Conservation (phyloP, 2,888 invertebrate species). For the Strigamia crassipes region DNA sequence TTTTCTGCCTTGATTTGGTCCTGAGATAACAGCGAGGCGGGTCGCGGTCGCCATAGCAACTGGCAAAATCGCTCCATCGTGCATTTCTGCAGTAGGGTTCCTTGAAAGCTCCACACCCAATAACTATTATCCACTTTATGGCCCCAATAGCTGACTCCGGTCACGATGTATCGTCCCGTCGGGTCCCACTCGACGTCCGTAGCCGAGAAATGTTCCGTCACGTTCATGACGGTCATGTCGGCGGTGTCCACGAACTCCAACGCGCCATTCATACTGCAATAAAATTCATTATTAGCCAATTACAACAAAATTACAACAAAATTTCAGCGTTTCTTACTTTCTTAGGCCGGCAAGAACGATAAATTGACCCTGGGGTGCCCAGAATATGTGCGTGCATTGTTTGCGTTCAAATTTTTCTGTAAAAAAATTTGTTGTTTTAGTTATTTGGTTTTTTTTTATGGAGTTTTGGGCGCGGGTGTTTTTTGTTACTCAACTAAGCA, state of each 20-base stretch:
- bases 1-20: constrained; percentile 73
- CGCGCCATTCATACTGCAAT: constrained; percentile 75
- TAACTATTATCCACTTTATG: constrained; percentile 90
- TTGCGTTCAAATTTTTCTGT: constrained; percentile 72
- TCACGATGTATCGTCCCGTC: constrained; percentile 94
- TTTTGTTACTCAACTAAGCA: constrained; percentile 79
- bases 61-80: constrained; percentile 92
- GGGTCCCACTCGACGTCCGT: constrained; percentile 99
- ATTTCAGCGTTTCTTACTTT: constrained; percentile 55
- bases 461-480: too few relatives aligned
- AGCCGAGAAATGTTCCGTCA: constrained; percentile 87
- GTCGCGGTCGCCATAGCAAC: constrained; percentile 94
- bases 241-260: constrained; percentile 94
- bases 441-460: too few relatives aligned
- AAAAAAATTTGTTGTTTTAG: constrained; percentile 52
- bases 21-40: constrained; percentile 78
- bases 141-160: constrained; percentile 93
- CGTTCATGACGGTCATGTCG: constrained; percentile 93
- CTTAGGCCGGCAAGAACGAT: constrained; percentile 89
- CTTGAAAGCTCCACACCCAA: constrained; percentile 98
- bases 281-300: too few relatives aligned
- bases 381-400: constrained; percentile 84
- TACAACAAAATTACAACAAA: too few relatives aligned
- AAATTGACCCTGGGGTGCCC: constrained; percentile 95
- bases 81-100: constrained; percentile 74